Conservation (phyloP, 2,888 invertebrate genomes). For the Sussaba pulchella region DNA sequence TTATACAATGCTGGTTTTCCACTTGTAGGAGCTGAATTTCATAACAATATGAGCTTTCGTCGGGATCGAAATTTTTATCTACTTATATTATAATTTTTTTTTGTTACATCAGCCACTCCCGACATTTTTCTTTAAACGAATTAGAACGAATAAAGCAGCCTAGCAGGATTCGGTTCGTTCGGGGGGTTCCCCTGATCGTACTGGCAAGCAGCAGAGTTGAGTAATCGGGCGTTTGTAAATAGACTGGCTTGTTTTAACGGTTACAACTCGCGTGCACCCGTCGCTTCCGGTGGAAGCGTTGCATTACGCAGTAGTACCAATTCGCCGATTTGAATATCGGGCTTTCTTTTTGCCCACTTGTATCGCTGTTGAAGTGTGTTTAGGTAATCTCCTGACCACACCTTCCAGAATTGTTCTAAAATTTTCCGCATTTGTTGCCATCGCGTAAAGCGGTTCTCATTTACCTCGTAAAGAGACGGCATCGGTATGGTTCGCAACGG, state of each 20-base stretch:
- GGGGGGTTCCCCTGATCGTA: background rate
- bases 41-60: no score
- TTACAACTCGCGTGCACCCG: background rate
- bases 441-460: constrained; percentile 13
- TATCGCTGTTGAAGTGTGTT: background rate
- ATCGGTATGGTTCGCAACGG: constrained; percentile 44
- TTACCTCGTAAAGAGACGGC: constrained; percentile 12
- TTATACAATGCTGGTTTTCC: no score
- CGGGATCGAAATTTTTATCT: no score
- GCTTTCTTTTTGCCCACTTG: background rate
- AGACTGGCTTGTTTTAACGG: background rate
- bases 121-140: no score
- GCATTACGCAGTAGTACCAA: constrained; percentile 8
- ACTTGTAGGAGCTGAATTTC: no score
- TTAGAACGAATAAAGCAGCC: no score
- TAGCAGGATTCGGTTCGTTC: no score
- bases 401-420: constrained; percentile 67
- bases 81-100: no score
- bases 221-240: background rate
- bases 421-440: constrained; percentile 43
- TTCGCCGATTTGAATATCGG: constrained; percentile 9
- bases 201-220: background rate
- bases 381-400: constrained; percentile 12
- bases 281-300: constrained; percentile 6
- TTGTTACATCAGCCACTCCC: no score